These are phyloP conservation scores for Microctenopoma stevenorrisi DNA, from an alignment of 2,797 vertebrate genomes.

Conservation along the genomic window DNA sequence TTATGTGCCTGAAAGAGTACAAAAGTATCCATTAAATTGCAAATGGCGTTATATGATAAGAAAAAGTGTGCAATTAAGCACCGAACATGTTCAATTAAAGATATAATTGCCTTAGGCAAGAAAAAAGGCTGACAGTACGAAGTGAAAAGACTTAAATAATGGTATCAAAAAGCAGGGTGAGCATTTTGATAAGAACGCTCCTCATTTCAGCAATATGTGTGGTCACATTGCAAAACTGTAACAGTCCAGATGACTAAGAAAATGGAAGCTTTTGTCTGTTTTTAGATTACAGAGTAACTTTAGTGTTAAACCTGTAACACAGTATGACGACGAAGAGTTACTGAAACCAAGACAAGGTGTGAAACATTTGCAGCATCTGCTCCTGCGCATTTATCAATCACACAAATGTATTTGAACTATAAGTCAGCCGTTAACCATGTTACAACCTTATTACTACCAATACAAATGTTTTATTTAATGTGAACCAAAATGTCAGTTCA, in stretches of 20 bases:
- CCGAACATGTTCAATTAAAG: constrained; percentile 76
- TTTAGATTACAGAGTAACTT: constrained; percentile 8
- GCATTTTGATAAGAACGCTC: constrained; percentile 61
- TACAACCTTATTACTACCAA: neutral
- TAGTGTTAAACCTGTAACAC: constrained; percentile 2
- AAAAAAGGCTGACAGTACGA: constrained; percentile 52
- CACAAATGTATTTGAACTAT: neutral
- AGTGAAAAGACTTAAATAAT: constrained; percentile 55
- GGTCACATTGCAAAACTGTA: constrained; percentile 46
- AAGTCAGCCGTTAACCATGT: neutral
- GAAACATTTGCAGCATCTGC: neutral
- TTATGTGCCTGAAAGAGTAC: constrained; percentile 59
- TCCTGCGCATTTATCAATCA: neutral
- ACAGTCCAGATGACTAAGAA: constrained; percentile 26
- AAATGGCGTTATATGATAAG: constrained; percentile 67
- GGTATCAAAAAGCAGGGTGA: constrained; percentile 41
- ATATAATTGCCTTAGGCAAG: constrained; percentile 71
- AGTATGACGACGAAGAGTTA: constrained; percentile 7
- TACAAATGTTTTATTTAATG: constrained; percentile 19
- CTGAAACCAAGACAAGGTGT: neutral
- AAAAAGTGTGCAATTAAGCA: constrained; percentile 76
- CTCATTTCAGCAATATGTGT: constrained; percentile 57
- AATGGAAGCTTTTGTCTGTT: constrained; percentile 16
- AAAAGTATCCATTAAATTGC: constrained; percentile 73
- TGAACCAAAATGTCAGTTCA: constrained; percentile 14